Evolutionary conservation across 2,888 invertebrate genomes (phyloP).

Genomic region (Latrodectus elegans): DNA sequence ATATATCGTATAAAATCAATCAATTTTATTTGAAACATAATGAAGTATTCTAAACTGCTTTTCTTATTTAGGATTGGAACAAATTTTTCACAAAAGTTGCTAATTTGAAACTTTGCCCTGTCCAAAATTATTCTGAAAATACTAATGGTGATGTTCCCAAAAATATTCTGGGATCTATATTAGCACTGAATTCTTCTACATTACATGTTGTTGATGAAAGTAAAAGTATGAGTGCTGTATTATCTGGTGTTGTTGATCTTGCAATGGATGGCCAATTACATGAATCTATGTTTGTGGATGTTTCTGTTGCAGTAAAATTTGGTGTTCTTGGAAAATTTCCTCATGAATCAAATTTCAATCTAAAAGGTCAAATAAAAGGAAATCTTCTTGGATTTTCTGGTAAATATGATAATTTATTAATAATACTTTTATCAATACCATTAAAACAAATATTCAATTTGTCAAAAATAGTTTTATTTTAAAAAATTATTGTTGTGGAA

Average conservation of each 20-base stretch:
- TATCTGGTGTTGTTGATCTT: constrained; percentile 53
- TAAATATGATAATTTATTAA: not conserved
- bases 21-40: not conserved
- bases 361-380: constrained; percentile 53
- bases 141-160: no score
- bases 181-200: constrained; percentile 34
- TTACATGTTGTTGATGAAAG: constrained; percentile 53
- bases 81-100: constrained; percentile 49
- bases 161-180: not conserved
- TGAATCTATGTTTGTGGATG: constrained; percentile 25
- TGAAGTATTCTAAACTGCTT: not conserved
- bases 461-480: no score
- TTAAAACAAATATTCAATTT: no score
- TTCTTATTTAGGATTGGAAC: constrained; percentile 55
- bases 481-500: no score
- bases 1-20: not conserved
- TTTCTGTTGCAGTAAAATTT: constrained; percentile 50
- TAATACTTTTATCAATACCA: no score
- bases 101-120: constrained; percentile 35
- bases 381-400: constrained; percentile 52
- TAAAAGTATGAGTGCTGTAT: constrained; percentile 64
- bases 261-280: constrained; percentile 30
- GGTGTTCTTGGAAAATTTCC: constrained; percentile 33
- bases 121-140: constrained; percentile 26
- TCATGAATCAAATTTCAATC: constrained; percentile 6